Base-by-base conservation (phyloP, 2,113 vertebrate species). In the Coptodon rendalli region DNA sequence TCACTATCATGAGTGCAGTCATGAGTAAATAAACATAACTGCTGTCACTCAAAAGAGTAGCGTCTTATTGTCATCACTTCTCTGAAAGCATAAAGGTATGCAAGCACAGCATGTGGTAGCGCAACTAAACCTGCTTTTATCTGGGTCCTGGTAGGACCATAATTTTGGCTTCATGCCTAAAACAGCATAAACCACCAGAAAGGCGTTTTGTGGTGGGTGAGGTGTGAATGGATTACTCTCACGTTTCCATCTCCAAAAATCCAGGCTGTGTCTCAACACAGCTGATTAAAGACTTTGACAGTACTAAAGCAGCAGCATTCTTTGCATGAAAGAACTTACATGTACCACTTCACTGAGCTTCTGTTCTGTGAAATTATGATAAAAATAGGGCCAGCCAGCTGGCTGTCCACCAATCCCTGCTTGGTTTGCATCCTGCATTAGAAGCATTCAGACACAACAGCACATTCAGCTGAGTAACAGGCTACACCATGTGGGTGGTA, bases 331-430 rank as follows among this genome's bases (percentile, higher is more conserved):
- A 90, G 86, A 94, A 81, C 54, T n/a, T 29, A 38, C 27, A 80
- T 54, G 34, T 9, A 14, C 22, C 66, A 73, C 85, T 87, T 83
- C 43, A 34, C 59, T 88, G 53, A 81, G 61, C 17, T 43, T 95
- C 90, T 95, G 93, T 96, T 97, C 95, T 86, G 82, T 96, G 96
- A 96, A 97, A 96, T 96, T 95, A 94, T 95, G 96, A 96, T 95
- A 96, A 96, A 97, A 96, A 95, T 95, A 36, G 95, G 92, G 87
- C 68, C 0, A 9, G 90, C 89, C 88, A 82, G 68, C 86, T 1
- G 11, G 93, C 86, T 78, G 63, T 85, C 50, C 84, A 85, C 83
- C 83, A 86, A 38, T 52, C 82, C 54, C 56, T 73, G 52, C 22
- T 45, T 52, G n/a, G n/a, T 36, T 63, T 63, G 38, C 57, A 13